Base-by-base conservation (phyloP, 1,140 invertebrate species). In the Camponotus pennsylvanicus region DNA sequence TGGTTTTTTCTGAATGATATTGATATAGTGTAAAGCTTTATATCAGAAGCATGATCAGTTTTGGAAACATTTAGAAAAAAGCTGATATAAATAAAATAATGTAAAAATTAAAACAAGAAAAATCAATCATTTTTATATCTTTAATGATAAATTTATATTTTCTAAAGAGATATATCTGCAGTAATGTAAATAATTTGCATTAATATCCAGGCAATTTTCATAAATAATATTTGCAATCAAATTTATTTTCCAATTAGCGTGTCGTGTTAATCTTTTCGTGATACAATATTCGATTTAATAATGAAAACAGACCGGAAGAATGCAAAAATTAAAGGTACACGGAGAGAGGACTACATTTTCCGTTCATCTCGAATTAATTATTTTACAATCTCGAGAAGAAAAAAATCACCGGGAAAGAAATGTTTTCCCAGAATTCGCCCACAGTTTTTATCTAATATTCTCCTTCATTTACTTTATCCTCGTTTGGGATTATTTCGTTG, bases 301-400 rank as follows among this genome's bases (percentile, higher is more conserved):
- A 49, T 49, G 1, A 67, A 67, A 40, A 3, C 18, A 32, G n/a
- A 34, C 8, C 1, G 18, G 32, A 27, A 40, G 0, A 55, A 57
- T 69, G 34, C 7, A 32, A 70, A 52, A 70, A 82, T 42, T 15
- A 40, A 70, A 69, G 32, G 8, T 8, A 55, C 18, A 32, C 15
- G 7, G 42, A 15, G 9, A 5, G 27, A 40, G 45, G 4, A 49
- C 11, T 3, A 21, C 27, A 18, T 11, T 13, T 40, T 27, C 21
- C 2, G 21, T 73, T 71, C 15, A 42, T 18, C 42, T 32, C 21
- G 9, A 73, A 61, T 61, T 73, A 73, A 83, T 83, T 82, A 61
- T 83, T 75, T 75, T 9, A 15, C 37, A 15, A 45, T 61, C 0
- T 7, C 2, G 15, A 13, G 27, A 15, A 5, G 18, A 63, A 45